Conservation (phyloP, 1,140 invertebrate species). For the Ceratosolen solmsi region DNA sequence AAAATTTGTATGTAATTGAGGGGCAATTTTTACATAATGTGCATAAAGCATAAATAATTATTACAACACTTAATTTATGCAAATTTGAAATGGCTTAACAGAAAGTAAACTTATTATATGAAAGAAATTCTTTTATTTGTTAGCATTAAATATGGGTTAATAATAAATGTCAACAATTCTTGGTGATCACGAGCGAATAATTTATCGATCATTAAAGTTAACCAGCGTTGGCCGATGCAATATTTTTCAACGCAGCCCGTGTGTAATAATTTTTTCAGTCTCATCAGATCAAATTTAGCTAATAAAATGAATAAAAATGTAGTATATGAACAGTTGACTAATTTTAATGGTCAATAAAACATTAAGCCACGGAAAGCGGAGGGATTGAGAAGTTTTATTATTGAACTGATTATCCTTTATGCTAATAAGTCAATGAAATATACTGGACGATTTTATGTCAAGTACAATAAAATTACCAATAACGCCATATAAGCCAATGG, state of each 20-base stretch:
- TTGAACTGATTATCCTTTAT: constrained; percentile 4
- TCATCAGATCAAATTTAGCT: not conserved
- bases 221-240: not conserved
- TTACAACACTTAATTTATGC: no score
- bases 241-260: not conserved
- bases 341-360: not conserved
- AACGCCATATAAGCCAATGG: not conserved
- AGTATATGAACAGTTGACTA: not conserved
- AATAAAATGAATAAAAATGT: not conserved
- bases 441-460: not conserved
- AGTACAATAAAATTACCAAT: not conserved
- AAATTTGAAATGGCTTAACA: no score
- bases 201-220: not conserved
- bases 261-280: not conserved
- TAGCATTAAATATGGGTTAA: not conserved
- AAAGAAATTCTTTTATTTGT: not conserved
- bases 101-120: not conserved
- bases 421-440: not conserved
- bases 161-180: not conserved
- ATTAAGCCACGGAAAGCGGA: not conserved
- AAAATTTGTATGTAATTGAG: no score
- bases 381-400: not conserved
- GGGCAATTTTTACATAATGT: not conserved
- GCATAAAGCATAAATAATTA: not conserved
- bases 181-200: not conserved